Conservation (phyloP, 2,888 invertebrate species). For the Aproaerema taeniolella region DNA sequence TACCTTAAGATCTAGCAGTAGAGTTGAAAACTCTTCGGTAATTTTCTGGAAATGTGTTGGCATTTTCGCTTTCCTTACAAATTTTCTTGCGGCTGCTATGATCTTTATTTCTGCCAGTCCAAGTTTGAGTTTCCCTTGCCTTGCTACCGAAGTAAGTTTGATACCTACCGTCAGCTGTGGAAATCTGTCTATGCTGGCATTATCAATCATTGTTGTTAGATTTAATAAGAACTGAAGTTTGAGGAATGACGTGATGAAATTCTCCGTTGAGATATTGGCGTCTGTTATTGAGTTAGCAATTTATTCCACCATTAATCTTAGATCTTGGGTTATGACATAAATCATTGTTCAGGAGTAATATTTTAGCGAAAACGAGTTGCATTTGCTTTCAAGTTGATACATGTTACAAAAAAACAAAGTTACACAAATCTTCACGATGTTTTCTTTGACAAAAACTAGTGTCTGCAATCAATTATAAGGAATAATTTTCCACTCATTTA, state of each 20-base stretch:
- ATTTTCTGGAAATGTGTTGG: neutral
- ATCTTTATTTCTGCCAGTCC: constrained; percentile 7
- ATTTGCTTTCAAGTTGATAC: no score
- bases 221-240: constrained; percentile 55
- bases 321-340: no score
- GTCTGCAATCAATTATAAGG: no score
- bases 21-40: no score
- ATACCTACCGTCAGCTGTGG: constrained; percentile 23
- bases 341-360: no score
- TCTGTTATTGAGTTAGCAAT: constrained; percentile 14
- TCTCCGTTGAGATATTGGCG: constrained; percentile 29
- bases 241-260: constrained; percentile 38
- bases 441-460: no score
- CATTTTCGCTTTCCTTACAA: constrained; percentile 10
- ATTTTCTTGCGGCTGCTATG: constrained; percentile 16
- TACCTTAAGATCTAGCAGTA: no score
- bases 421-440: no score
- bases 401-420: no score
- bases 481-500: no score
- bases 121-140: constrained; percentile 17
- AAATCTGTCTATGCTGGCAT: constrained; percentile 31
- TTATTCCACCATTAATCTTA: constrained; percentile 16
- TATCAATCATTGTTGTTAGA: constrained; percentile 57
- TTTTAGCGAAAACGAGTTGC: no score
- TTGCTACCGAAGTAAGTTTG: neutral